These are phyloP conservation scores for Ammodramus savannarum DNA, from an alignment of 2,113 vertebrate genomes.

Conservation along the genomic window DNA sequence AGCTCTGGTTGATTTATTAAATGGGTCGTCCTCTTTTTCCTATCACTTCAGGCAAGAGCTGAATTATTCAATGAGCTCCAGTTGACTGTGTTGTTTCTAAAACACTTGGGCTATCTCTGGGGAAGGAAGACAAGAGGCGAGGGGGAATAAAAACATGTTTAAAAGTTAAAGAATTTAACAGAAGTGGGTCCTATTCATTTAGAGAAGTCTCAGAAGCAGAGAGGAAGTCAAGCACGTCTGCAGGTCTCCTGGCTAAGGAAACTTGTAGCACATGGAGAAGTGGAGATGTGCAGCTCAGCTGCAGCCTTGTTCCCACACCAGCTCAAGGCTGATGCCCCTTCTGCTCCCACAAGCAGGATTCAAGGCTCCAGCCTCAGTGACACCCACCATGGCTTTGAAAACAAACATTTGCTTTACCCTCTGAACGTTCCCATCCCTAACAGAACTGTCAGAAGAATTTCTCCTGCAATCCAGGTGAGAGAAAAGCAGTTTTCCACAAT, in stretches of 20 bases:
- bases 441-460: neutral
- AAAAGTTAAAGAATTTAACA: constrained; percentile 36
- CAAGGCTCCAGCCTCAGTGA: neutral
- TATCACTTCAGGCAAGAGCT: constrained; percentile 51
- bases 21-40: constrained; percentile 48
- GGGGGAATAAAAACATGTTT: constrained; percentile 11
- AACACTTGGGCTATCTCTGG: constrained; percentile 37
- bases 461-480: neutral
- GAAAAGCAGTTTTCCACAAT: neutral
- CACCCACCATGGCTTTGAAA: neutral
- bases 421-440: neutral
- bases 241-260: neutral
- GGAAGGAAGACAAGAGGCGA: neutral
- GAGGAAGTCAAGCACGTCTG: neutral
- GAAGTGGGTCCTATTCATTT: neutral
- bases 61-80: constrained; percentile 61
- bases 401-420: neutral
- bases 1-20: constrained; percentile 64
- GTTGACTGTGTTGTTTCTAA: constrained; percentile 43
- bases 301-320: fast-evolving
- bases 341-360: neutral
- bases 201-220: neutral
- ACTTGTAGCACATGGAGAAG: neutral
- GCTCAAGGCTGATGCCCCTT: neutral
- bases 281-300: neutral